Evolutionary conservation across 23 tunicate genomes (phyloP).

Genomic region (Oikopleura vanhoeffeni): DNA sequence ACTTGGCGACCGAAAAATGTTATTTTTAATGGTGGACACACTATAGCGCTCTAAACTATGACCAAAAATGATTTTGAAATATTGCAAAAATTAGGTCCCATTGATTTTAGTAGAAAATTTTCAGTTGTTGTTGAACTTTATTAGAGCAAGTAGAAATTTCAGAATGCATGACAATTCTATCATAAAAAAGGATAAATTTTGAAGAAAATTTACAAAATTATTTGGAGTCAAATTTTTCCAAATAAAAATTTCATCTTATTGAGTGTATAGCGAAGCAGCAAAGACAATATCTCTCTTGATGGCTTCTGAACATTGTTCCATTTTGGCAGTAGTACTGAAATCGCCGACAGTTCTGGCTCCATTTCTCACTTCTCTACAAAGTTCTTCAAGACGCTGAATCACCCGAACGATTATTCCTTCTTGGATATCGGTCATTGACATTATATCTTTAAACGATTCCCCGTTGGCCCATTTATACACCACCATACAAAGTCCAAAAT

Average conservation of each 20-base stretch:
- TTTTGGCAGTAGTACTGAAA: slow-evolving; percentile 37
- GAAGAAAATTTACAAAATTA: no score
- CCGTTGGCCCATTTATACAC: slow-evolving; percentile 98
- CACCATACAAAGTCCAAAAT: slow-evolving; percentile 60
- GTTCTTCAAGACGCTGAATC: slow-evolving; percentile 71
- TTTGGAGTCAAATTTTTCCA: not conserved
- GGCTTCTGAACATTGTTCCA: slow-evolving; percentile 87
- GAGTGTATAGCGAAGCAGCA: slow-evolving; percentile 91
- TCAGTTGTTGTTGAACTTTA: no score
- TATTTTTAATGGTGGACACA: no score
- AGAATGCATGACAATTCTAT: no score
- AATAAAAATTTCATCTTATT: not conserved
- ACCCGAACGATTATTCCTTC: slow-evolving; percentile 88
- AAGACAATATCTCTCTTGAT: slow-evolving; percentile 92
- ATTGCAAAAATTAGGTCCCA: no score
- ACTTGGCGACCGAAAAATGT: no score
- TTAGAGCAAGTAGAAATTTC: no score
- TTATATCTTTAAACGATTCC: slow-evolving; percentile 68
- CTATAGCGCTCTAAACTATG: no score
- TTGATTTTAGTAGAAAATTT: no score
- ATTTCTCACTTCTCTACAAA: slow-evolving; percentile 72
- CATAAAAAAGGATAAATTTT: no score
- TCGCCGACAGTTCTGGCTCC: slow-evolving; percentile 95
- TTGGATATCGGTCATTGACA: slow-evolving; percentile 53
- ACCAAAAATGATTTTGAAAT: no score